These are phyloP conservation scores for Scaptomyza reducta DNA, from an alignment of 2,888 invertebrate species.

Conservation along the genomic window DNA sequence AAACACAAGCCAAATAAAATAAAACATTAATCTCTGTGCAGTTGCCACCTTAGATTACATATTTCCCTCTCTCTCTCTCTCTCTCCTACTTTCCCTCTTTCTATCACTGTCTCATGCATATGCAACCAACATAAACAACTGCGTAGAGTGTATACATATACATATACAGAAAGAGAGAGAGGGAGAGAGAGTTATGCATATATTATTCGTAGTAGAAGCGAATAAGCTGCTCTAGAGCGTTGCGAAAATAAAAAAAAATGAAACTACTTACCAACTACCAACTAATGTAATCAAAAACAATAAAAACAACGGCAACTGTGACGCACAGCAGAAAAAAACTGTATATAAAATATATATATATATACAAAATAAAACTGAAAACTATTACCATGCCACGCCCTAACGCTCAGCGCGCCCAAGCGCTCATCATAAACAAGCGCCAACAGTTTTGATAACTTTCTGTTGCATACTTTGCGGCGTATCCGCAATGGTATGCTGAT, in stretches of 20 bases:
- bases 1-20: not conserved
- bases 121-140: not conserved
- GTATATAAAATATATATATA: slow-evolving; percentile 2
- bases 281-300: slow-evolving; percentile 28
- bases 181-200: not conserved
- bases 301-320: slow-evolving; percentile 12
- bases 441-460: slow-evolving; percentile 60
- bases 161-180: not conserved
- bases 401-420: slow-evolving; percentile 12
- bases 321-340: not conserved
- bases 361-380: slow-evolving; percentile 11
- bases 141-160: not conserved
- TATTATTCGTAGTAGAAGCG: not conserved
- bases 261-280: not conserved
- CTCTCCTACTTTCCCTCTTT: not conserved
- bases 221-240: slow-evolving; percentile 4
- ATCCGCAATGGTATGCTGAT: slow-evolving; percentile 11
- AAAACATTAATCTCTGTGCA: not conserved
- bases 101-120: not conserved
- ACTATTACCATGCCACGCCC: slow-evolving; percentile 23
- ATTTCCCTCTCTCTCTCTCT: not conserved
- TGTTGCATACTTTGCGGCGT: slow-evolving; percentile 39
- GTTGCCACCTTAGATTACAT: slow-evolving; percentile 1
- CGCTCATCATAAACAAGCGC: slow-evolving; percentile 35
- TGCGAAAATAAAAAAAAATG: not conserved